These are phyloP conservation scores for Wasmannia auropunctata DNA, from an alignment of 1,140 invertebrate genomes.

Conservation along the genomic window DNA sequence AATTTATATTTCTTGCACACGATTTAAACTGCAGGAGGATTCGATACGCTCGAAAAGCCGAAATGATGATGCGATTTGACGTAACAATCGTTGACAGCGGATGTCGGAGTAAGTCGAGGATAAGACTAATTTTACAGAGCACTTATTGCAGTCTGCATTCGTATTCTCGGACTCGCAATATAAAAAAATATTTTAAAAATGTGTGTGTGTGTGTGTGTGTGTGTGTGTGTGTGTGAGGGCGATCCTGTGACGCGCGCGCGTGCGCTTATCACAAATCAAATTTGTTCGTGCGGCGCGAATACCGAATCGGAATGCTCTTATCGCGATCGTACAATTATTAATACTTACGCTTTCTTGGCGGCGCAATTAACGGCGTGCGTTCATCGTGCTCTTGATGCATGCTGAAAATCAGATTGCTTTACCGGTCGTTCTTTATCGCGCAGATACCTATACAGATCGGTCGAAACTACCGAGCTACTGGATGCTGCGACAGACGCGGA, in stretches of 20 bases:
- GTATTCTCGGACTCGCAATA: not conserved
- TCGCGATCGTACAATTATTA: not conserved
- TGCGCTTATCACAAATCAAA: slow-evolving; percentile 5
- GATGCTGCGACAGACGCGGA: not conserved
- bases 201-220: too few relatives aligned
- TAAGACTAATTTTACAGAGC: not conserved
- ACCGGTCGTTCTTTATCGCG: not conserved
- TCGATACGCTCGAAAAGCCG: not conserved
- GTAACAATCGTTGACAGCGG: not conserved
- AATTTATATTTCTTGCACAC: not conserved
- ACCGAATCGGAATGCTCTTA: not conserved
- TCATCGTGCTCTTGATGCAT: slow-evolving; percentile 41
- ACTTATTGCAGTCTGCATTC: not conserved
- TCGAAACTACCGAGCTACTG: not conserved
- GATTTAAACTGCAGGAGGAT: not conserved
- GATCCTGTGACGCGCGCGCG: too few relatives aligned
- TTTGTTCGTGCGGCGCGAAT: not conserved
- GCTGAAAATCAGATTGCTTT: not conserved
- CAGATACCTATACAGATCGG: too few relatives aligned
- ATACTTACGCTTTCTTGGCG: slow-evolving; percentile 57
- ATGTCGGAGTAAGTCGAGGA: not conserved
- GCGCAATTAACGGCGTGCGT: slow-evolving; percentile 29
- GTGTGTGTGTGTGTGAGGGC: too few relatives aligned
- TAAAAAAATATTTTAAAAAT: too few relatives aligned
- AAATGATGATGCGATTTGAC: not conserved